A percentile compares a stretch with the other conserved stretches of the same genome.
phyloP scores from a whole-genome alignment of 2,113 vertebrate genomes.

The Taxidea taxus region DNA sequence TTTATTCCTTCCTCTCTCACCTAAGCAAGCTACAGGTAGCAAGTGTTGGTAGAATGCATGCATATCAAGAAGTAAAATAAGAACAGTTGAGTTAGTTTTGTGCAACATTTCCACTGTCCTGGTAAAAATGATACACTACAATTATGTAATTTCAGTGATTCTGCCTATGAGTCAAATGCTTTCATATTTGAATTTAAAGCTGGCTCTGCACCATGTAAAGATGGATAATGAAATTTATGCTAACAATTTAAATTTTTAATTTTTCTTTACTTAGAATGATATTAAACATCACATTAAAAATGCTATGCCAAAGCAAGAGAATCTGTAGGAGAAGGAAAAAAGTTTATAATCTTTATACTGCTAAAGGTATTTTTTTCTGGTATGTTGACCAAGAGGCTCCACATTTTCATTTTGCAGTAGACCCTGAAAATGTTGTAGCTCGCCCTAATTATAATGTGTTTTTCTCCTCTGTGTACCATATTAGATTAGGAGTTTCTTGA shows the following conservation, averaged over 20 bases:
- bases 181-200: not conserved
- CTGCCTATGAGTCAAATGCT: not conserved
- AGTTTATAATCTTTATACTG: not conserved
- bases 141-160: not conserved
- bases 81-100: not conserved
- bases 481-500: not conserved
- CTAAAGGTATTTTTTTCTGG: not conserved
- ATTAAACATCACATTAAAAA: not conserved
- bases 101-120: not conserved
- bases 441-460: not conserved
- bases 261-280: not conserved
- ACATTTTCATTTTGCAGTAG: not conserved
- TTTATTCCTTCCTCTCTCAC: not conserved
- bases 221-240: not conserved
- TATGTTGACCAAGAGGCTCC: not conserved
- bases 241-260: constrained; percentile 24
- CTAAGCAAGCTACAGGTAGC: not conserved
- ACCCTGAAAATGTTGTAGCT: not conserved
- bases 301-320: not conserved
- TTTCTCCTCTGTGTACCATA: not conserved
- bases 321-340: not conserved
- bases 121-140: not conserved
- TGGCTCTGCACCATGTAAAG: not conserved
- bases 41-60: not conserved
- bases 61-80: not conserved